Evolutionary conservation across 1,140 invertebrate species (phyloP).

Genomic region (Drosophila biarmipes): DNA sequence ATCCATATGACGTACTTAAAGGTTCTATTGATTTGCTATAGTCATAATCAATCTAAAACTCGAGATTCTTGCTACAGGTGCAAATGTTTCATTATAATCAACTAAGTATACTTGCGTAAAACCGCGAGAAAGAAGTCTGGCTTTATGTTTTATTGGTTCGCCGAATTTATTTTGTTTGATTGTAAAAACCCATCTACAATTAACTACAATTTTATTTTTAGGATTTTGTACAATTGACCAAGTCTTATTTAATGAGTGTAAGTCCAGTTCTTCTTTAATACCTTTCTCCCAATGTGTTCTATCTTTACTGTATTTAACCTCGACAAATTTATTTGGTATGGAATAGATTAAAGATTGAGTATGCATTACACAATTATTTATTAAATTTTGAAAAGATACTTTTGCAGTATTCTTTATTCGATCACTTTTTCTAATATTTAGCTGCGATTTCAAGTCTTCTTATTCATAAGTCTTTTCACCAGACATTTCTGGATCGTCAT

Average conservation of each 20-base stretch:
- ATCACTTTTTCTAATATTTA: too few relatives aligned
- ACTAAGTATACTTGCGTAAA: slow-evolving; percentile 1
- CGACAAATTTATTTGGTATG: slow-evolving; percentile 1
- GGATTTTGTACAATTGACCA: too few relatives aligned
- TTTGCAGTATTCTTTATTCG: not conserved
- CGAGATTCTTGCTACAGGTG: not conserved
- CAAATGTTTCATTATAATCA: not conserved
- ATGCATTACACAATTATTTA: slow-evolving; percentile 2
- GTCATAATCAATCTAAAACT: not conserved
- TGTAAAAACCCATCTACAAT: not conserved
- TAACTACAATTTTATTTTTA: not conserved
- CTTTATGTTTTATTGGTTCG: not conserved
- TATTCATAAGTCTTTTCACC: too few relatives aligned
- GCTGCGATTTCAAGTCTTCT: too few relatives aligned
- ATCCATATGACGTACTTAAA: too few relatives aligned
- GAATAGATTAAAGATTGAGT: slow-evolving; percentile 2
- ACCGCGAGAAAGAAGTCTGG: not conserved
- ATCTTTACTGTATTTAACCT: not conserved
- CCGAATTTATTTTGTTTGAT: not conserved
- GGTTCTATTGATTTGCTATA: not conserved
- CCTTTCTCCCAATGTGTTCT: not conserved
- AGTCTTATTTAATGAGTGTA: not conserved
- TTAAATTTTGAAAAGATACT: slow-evolving; percentile 1
- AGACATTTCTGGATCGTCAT: too few relatives aligned
- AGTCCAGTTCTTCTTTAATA: not conserved